Conservation (phyloP, 2,113 vertebrate species). For the Reinhardtius hippoglossoides region DNA sequence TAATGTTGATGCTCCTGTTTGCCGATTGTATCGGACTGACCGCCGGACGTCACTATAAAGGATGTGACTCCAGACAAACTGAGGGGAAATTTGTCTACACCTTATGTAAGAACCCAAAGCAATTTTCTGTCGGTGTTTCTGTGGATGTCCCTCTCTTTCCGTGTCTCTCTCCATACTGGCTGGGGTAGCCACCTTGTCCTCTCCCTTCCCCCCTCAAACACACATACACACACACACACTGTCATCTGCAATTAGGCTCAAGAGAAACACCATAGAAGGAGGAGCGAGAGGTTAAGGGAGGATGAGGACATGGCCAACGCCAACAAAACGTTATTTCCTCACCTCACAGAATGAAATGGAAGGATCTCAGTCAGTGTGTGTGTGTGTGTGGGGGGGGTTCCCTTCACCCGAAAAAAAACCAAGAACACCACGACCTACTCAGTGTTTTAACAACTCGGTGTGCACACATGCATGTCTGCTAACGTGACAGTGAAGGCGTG, state of each 20-base stretch:
- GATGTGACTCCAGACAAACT: constrained; percentile 13
- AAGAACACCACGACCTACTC: not conserved
- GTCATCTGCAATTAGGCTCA: constrained; percentile 80
- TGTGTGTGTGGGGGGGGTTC: not conserved
- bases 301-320: constrained; percentile 46
- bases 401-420: too few relatives aligned
- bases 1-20: constrained; percentile 21
- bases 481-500: constrained; percentile 11
- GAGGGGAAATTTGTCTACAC: constrained; percentile 4
- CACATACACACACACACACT: constrained; percentile 58
- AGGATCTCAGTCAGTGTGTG: constrained; percentile 17
- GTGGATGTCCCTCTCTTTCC: constrained; percentile 35
- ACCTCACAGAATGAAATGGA: constrained; percentile 42
- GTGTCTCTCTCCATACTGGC: constrained; percentile 48
- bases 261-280: constrained; percentile 72
- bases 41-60: not conserved
- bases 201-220: constrained; percentile 69
- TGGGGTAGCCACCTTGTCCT: constrained; percentile 66
- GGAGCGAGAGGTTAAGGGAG: constrained; percentile 64
- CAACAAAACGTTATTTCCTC: constrained; percentile 61
- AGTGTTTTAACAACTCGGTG: constrained; percentile 34
- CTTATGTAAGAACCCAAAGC: constrained; percentile 44
- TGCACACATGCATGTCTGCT: constrained; percentile 30
- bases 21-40: constrained; percentile 35
- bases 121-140: constrained; percentile 31